Base-by-base conservation (phyloP, 2,113 vertebrate genomes). In the Acrocephalus arundinaceus region DNA sequence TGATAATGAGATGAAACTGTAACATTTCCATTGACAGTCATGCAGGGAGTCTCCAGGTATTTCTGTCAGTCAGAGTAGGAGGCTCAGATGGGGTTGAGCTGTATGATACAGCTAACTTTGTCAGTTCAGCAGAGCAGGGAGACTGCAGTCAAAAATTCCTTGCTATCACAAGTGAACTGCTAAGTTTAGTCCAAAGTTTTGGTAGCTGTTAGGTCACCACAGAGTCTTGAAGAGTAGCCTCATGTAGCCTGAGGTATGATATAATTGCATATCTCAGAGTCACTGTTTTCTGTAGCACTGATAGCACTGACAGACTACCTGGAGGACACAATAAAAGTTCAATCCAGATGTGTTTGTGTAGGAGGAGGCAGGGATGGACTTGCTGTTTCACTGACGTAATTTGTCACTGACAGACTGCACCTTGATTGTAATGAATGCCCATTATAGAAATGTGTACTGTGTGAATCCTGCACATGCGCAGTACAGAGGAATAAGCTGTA, bases 1-100 rank as follows among this genome's bases (percentile, higher is more conserved):
- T 55, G 87, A 85, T 96, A 94, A 93, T 85, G 91, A 87, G 90
- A 94, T 94, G 81, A 85, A 89, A 88, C 54, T 62, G 57, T 95
- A 89, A 62, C 48, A 37, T 93, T 96, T 78, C 87, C 83, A 81
- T 45, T 85, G 80, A 90, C 63, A 74, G 91, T n/a, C 74, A 66
- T 3, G 1, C 70, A 87, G 76, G 82, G 84, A 94, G 90, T 94
- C 80, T 95, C 87, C 93, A 96, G 93, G 96, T 97, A 95, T 92
- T 95, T 95, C 96, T 93, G 76, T 90, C 84, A 85, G 61, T 79
- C 81, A 37, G 87, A 94, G 88, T 87, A 78, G 92, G 89, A 89
- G 89, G 92, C 97, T 96, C 81, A 91, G 80, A 86, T 89, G 51
- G 76, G 41, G 18, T 82, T 95, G 91, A 93, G 85, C 81, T 0